Percentiles rank a stretch among this genome's conserved stretches.
These are phyloP conservation scores for Menidia beryllina DNA, from an alignment of 2,113 vertebrate species.

Conservation along the genomic window DNA sequence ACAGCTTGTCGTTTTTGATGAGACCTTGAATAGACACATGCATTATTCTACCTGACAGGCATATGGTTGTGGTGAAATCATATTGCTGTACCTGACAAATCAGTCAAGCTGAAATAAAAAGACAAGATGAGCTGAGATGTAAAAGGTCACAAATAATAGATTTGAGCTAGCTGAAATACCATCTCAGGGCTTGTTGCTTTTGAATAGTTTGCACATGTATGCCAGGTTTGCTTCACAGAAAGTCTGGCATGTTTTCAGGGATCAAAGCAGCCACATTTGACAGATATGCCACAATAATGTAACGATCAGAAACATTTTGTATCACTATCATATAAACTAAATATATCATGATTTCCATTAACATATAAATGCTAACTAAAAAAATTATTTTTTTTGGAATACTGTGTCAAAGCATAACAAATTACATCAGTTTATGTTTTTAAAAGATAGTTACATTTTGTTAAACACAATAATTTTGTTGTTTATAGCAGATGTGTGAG, in stretches of 20 bases:
- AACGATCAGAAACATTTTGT: not conserved
- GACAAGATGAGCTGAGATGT: slow-evolving; percentile 55
- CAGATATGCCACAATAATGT: not conserved
- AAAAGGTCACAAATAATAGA: slow-evolving; percentile 73
- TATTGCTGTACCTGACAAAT: slow-evolving; percentile 54
- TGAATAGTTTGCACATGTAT: not conserved
- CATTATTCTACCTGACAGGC: slow-evolving; percentile 21
- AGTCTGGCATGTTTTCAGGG: slow-evolving; percentile 20
- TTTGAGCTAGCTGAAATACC: slow-evolving; percentile 53
- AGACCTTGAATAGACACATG: slow-evolving; percentile 14
- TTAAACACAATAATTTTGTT: not conserved
- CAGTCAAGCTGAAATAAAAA: slow-evolving; percentile 55
- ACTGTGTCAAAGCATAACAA: too few species aligned
- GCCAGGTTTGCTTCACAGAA: slow-evolving; percentile 12
- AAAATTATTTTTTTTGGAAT: too few species aligned
- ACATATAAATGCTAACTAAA: not conserved
- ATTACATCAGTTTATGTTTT: not conserved
- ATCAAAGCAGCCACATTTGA: not conserved
- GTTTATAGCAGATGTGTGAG: not conserved
- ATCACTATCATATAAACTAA: not conserved
- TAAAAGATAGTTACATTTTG: not conserved
- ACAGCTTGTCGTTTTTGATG: slow-evolving; percentile 13
- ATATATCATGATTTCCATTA: not conserved
- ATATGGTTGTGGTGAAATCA: slow-evolving; percentile 44
- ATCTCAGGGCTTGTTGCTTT: slow-evolving; percentile 34